Percentiles rank a stretch among this genome's conserved stretches.
Evolutionary conservation across 2,888 invertebrate species (phyloP).

Genomic region (Apodemia zela): DNA sequence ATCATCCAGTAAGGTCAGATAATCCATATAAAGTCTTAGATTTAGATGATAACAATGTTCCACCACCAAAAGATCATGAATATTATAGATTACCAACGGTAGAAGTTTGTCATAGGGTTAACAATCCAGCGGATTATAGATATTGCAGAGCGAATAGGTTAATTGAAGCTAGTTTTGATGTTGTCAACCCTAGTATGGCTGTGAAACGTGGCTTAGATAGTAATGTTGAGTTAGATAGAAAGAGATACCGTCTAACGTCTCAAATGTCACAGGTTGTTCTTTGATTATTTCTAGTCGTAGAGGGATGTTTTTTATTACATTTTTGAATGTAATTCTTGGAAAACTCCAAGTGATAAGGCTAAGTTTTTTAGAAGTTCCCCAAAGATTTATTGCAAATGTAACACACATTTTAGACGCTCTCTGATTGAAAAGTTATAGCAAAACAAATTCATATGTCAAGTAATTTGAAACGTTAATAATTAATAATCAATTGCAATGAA

Average conservation of each 20-base stretch:
- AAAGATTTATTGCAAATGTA: not conserved
- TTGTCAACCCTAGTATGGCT: constrained; percentile 49
- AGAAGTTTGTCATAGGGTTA: constrained; percentile 51
- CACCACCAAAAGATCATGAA: constrained; percentile 37
- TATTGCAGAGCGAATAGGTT: constrained; percentile 58
- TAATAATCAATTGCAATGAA: not conserved
- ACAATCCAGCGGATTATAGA: constrained; percentile 54
- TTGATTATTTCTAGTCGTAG: constrained; percentile 53
- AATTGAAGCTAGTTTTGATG: constrained; percentile 56
- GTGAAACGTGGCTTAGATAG: constrained; percentile 60
- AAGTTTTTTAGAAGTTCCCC: not conserved
- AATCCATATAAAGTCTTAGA: constrained; percentile 44
- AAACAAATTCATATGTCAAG: too few relatives aligned
- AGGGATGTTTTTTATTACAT: constrained; percentile 18
- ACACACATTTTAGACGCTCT: not conserved
- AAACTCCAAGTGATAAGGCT: not conserved
- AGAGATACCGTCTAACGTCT: constrained; percentile 56
- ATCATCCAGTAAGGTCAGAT: constrained; percentile 38
- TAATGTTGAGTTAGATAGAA: constrained; percentile 56
- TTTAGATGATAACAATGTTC: constrained; percentile 42
- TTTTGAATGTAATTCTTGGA: not conserved
- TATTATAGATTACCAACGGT: constrained; percentile 49
- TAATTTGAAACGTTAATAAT: too few relatives aligned
- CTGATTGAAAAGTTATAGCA: not conserved
- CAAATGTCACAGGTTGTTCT: constrained; percentile 69